Base-by-base conservation (phyloP, 2,113 vertebrate genomes). In the Amblyornis subalaris region DNA sequence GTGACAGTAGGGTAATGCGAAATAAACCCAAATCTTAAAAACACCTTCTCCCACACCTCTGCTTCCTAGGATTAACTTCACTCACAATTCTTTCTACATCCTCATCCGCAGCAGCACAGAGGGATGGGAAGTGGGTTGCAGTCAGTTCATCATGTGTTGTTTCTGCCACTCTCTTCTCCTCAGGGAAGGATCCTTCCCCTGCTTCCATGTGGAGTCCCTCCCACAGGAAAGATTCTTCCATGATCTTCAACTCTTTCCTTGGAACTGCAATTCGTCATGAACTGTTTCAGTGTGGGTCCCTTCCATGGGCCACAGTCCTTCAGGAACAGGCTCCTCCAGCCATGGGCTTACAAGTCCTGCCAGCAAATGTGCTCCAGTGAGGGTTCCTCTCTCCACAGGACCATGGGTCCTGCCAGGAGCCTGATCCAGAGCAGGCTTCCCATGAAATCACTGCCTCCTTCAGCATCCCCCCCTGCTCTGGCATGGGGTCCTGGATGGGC, bases 371-470 rank as follows among this genome's bases (percentile, higher is more conserved):
- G 5, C 42, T 40, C 35, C 74, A 55, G 16, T 13, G 3, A 21
- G 48, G 48, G 29, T 25, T 78, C 10, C 48, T 70, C 10, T 61
- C 28, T 87, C 13, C 40, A 21, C 0, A 0, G 19, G 24, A 15
- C 23, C 19, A 40, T 8, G 47, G 47, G 29, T 78, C 47, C 55
- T 55, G 21, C 15, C n/a, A 71, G 25, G 35, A 87, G 10, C 35
- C 40, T 71, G 20, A 20, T 62, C 12, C 48, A 48, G 10, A 2
- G 0, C 0, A 0, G 65, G 25, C 35, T 71, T 88, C 48, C 50
- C 33, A 12, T 8, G 14, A 35, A 48, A 23, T 79, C 65, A 25
- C 35, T 26, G 21, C 17, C 11, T 64, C n/a, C 13, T 36, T 60
- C 35, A 26, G 58, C 35, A 36, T 36, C 24, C 58, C 25, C 58